Percentiles rank a stretch among this genome's conserved stretches.
Conservation (phyloP, 1,140 invertebrate genomes). For the Diuraphis noxia region DNA sequence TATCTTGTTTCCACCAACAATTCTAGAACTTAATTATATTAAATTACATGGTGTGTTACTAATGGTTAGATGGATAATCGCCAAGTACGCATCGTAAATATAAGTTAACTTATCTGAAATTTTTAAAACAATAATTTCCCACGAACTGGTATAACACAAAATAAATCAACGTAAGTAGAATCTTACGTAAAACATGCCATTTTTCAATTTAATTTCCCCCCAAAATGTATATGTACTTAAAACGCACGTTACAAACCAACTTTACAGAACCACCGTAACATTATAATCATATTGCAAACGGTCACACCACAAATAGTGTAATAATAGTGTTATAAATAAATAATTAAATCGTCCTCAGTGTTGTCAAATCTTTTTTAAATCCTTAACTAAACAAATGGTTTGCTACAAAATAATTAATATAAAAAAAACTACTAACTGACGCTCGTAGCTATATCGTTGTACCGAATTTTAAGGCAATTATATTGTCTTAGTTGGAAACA, state of each 20-base stretch:
- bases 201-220: not conserved
- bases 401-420: not conserved
- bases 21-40: constrained; percentile 15
- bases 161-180: not conserved
- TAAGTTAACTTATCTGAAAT: constrained; percentile 11
- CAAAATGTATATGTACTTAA: not conserved
- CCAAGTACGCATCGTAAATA: constrained; percentile 21
- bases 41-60: constrained; percentile 37
- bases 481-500: not conserved
- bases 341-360: not conserved
- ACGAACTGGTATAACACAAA: not conserved
- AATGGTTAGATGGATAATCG: constrained; percentile 22
- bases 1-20: constrained; percentile 33
- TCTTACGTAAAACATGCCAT: not conserved
- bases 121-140: not conserved
- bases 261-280: not conserved
- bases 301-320: not conserved
- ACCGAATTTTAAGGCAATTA: not conserved
- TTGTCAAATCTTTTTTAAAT: not conserved
- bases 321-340: not conserved
- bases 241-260: not conserved
- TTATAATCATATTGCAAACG: not conserved
- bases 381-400: not conserved
- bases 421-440: not conserved
- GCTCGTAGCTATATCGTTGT: not conserved